Percentiles rank a stretch among this genome's conserved stretches.
Evolutionary conservation across 2,113 vertebrate species (phyloP).

Genomic region (Thalassarche chlororhynchos): DNA sequence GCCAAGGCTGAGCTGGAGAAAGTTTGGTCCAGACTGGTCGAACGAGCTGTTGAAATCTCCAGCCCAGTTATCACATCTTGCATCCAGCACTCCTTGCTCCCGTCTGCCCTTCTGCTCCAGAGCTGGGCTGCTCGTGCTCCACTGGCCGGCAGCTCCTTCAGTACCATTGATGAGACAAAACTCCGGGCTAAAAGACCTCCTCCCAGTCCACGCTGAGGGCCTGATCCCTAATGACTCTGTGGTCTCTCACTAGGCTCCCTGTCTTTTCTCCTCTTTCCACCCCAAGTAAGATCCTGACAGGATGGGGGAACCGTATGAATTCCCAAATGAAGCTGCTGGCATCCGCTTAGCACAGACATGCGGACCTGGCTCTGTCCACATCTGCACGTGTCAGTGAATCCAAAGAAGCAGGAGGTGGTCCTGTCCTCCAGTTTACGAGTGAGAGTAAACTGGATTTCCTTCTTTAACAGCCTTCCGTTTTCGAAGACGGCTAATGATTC

Average conservation of each 20-base stretch:
- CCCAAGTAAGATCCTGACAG: background rate
- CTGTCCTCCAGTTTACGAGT: background rate
- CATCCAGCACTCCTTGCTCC: background rate
- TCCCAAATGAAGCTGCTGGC: background rate
- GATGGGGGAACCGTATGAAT: fast-evolving
- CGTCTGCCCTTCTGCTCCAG: background rate
- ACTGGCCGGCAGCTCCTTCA: background rate
- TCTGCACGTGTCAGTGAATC: fast-evolving
- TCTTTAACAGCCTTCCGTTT: background rate
- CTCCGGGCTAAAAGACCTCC: background rate
- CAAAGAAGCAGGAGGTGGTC: background rate
- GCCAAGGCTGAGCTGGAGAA: background rate
- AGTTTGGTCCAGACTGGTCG: background rate
- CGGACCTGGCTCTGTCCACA: background rate
- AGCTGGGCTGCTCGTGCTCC: background rate
- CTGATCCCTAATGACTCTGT: background rate
- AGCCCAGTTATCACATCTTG: background rate
- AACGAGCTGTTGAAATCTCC: background rate
- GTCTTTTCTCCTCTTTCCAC: background rate
- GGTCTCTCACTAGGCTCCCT: background rate
- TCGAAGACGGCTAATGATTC: background rate
- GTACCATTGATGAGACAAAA: background rate
- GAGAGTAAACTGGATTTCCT: background rate
- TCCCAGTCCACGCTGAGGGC: fast-evolving
- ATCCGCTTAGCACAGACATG: background rate